Percentiles rank a stretch among this genome's conserved stretches.
phyloP scores from a whole-genome alignment of 2,113 vertebrate genomes.

The Smithornis capensis region DNA sequence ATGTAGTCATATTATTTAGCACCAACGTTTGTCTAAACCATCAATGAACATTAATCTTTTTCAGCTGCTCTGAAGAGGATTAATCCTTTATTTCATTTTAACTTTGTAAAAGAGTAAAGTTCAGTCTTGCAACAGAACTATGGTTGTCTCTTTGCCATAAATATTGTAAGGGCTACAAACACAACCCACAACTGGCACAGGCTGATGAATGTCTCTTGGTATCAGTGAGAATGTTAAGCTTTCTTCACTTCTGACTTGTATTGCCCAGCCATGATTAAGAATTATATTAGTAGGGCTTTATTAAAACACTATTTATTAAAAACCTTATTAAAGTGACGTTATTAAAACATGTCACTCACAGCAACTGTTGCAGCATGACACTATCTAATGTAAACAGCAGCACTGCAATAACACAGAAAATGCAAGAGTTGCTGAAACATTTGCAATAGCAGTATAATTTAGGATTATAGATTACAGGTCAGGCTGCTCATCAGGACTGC shows the following conservation, averaged over 20 bases:
- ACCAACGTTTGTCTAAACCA: neutral
- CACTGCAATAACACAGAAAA: neutral
- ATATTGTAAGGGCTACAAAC: neutral
- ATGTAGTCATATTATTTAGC: neutral
- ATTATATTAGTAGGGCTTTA: neutral
- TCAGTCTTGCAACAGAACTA: neutral
- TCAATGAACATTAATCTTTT: slow-evolving; percentile 4
- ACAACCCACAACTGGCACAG: neutral
- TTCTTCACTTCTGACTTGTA: neutral
- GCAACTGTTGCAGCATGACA: neutral
- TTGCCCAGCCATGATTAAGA: neutral
- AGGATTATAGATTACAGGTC: neutral
- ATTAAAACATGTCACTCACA: too few species aligned
- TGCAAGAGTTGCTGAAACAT: neutral
- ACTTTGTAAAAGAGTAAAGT: neutral
- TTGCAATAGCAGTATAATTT: neutral
- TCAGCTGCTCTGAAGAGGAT: neutral
- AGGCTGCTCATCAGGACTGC: neutral
- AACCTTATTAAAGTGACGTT: too few species aligned
- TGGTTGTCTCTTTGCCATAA: neutral
- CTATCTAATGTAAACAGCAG: neutral
- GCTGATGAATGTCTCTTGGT: neutral
- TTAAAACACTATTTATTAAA: too few species aligned
- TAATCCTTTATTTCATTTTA: neutral
- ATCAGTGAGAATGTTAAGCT: neutral